phyloP scores from a whole-genome alignment of 2,113 vertebrate species.

The Antigone vipio region DNA sequence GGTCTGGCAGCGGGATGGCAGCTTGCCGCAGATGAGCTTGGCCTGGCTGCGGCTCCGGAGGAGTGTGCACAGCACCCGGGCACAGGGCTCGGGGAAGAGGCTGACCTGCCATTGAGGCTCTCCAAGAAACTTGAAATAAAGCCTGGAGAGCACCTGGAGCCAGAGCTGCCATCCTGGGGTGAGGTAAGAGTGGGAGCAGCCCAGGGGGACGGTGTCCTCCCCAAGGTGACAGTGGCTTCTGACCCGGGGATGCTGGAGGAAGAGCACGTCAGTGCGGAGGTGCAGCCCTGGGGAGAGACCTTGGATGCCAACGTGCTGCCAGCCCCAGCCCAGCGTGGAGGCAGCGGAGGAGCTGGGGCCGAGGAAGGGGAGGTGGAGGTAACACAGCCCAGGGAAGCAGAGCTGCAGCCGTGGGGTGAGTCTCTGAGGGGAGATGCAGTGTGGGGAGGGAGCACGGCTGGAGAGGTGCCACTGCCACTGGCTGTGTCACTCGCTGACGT shows the following conservation, averaged over 20 bases:
- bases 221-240: not conserved
- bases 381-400: not conserved
- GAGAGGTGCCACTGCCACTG: fast-evolving
- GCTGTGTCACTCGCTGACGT: fast-evolving
- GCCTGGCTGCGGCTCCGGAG: fast-evolving
- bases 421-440: fast-evolving
- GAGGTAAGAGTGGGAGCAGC: not conserved
- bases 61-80: fast-evolving
- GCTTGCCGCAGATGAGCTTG: not conserved
- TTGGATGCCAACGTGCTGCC: fast-evolving
- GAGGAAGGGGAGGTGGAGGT: not conserved
- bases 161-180: not conserved
- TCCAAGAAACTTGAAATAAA: not conserved
- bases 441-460: fast-evolving
- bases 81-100: fast-evolving
- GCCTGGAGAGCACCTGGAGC: not conserved
- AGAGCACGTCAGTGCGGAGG: fast-evolving
- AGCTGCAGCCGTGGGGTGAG: not conserved
- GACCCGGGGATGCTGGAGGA: not conserved
- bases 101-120: fast-evolving
- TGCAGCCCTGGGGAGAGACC: not conserved
- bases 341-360: fast-evolving
- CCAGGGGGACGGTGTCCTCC: not conserved
- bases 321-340: not conserved
- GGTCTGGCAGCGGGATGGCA: not conserved